phyloP scores from a whole-genome alignment of 2,113 vertebrate species.

The Panthera tigris region DNA sequence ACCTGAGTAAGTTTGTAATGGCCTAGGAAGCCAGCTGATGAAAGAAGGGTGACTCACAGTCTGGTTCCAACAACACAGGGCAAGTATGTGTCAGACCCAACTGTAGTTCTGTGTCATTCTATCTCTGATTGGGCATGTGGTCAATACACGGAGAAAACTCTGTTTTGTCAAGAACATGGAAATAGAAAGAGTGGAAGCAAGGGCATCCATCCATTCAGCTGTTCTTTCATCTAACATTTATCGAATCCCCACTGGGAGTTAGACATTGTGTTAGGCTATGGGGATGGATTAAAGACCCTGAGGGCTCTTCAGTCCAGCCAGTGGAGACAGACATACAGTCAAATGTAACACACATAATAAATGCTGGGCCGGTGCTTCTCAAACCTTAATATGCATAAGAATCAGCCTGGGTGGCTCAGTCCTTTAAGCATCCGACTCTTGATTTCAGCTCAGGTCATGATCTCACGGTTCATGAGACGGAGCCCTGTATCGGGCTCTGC shows the following conservation, averaged over 20 bases:
- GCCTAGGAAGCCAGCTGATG: not conserved
- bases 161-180: not conserved
- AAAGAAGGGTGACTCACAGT: constrained; percentile 10
- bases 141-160: not conserved
- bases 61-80: not conserved
- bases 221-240: constrained; percentile 33
- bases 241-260: not conserved
- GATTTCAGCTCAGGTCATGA: no score
- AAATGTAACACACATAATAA: not conserved
- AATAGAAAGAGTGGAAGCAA: constrained; percentile 18
- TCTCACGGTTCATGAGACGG: no score
- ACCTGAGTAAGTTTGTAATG: not conserved
- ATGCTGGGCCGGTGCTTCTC: not conserved
- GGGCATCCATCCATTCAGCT: not conserved
- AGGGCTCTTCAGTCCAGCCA: not conserved
- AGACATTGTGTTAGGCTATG: not conserved
- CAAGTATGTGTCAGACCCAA: not conserved
- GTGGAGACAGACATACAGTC: not conserved
- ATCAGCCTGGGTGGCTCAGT: not conserved
- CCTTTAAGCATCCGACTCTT: no score
- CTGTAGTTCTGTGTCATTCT: not conserved
- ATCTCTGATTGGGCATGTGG: not conserved
- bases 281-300: not conserved
- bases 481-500: no score
- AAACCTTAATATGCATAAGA: not conserved